Evolutionary conservation across 2,797 vertebrate species (phyloP).

Genomic region (Alca torda): DNA sequence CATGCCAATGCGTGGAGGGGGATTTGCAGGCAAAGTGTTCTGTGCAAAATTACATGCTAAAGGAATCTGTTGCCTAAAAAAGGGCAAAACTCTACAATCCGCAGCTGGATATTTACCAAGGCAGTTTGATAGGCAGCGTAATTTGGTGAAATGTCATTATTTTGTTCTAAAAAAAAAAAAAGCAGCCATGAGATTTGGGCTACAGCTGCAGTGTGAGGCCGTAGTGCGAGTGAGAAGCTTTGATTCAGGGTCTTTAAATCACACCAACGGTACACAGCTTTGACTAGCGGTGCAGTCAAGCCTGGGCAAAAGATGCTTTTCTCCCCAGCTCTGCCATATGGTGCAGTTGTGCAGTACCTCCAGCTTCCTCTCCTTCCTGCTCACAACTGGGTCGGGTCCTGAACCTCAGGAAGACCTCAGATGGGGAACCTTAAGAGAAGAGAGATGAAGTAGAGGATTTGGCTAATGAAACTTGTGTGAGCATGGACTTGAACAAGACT

Average conservation of each 20-base stretch:
- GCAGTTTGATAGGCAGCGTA: neutral
- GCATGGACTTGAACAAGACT: neutral
- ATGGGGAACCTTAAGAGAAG: neutral
- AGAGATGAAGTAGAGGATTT: neutral
- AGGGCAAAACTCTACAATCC: neutral
- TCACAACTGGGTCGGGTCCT: neutral
- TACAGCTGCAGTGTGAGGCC: neutral
- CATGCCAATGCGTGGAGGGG: neutral
- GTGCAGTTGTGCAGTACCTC: neutral
- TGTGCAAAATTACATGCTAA: neutral
- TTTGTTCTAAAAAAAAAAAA: neutral
- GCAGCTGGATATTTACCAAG: neutral
- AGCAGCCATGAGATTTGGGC: neutral
- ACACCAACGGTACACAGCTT: neutral
- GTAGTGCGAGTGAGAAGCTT: neutral
- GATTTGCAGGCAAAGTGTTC: neutral
- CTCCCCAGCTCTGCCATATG: accelerated
- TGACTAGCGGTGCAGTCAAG: neutral
- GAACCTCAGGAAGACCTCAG: neutral
- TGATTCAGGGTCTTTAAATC: neutral
- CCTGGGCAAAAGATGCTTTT: neutral
- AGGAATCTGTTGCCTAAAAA: neutral
- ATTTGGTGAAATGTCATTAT: neutral
- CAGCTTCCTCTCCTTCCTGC: neutral
- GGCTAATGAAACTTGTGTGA: neutral